A percentile compares a stretch with the other conserved stretches of the same genome.
Conservation (phyloP, 1,140 invertebrate genomes). For the Trachymyrmex cornetzi region DNA sequence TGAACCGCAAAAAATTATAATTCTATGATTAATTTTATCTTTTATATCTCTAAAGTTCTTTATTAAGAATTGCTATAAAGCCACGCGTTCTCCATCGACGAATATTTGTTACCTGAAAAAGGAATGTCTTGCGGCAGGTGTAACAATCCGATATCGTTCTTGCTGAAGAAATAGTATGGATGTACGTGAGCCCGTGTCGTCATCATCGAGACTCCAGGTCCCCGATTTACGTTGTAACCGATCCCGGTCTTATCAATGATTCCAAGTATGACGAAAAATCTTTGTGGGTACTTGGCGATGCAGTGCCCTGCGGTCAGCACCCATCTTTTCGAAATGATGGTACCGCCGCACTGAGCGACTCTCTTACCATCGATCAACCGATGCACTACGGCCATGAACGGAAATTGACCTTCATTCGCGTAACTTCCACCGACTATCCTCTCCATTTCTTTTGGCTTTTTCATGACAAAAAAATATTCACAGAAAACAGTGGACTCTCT, state of each 20-base stretch:
- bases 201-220: conserved; percentile 69
- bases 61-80: background rate
- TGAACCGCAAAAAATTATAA: background rate
- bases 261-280: conserved; percentile 69
- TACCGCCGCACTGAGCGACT: conserved; percentile 67
- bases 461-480: conserved; percentile 26
- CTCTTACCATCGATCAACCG: conserved; percentile 40
- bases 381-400: conserved; percentile 74
- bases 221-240: conserved; percentile 61
- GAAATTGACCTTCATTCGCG: conserved; percentile 67
- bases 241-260: conserved; percentile 66
- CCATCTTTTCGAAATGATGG: conserved; percentile 69
- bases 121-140: conserved; percentile 71
- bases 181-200: conserved; percentile 43
- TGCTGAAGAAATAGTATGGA: conserved; percentile 45
- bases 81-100: background rate
- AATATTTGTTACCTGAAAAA: conserved; percentile 43
- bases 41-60: background rate
- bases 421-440: conserved; percentile 65
- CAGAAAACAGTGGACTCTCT: background rate
- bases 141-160: conserved; percentile 70
- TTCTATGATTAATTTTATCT: background rate
- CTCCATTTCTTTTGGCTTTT: conserved; percentile 34
- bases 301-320: conserved; percentile 73
- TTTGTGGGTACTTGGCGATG: conserved; percentile 42